Evolutionary conservation across 2,797 vertebrate genomes (phyloP), one percentile per base, ranked within the genome.

Genomic region (Eleutherodactylus coqui): DNA sequence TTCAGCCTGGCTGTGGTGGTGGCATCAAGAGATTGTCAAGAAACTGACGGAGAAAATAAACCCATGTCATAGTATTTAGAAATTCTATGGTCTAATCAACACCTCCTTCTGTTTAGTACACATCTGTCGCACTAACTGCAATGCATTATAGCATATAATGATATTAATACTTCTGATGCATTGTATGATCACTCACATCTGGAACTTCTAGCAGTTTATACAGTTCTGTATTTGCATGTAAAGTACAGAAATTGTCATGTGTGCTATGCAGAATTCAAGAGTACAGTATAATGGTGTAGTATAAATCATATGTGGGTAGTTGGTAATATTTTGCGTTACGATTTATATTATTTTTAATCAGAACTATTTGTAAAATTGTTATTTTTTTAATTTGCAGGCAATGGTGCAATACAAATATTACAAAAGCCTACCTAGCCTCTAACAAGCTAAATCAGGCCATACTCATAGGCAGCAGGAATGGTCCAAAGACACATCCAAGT

Each of bases 1-100:
- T 75, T 75, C 82, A 87, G 75, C 49, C 51, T 41, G 69, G 76
- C 47, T 79, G 34, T 84, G 51, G 67, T 62, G 55, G 55, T 47
- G 75, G 2, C 67, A 84, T 79, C 55, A 84, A 75, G 32, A 83
- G 43, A 84, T 67, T 87, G 76, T 87, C 82, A 84, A 67, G 45
- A 87, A 80, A 70, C 75, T 73, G 86, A 87, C 41, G 58, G 81
- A 58, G 58, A 67, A 87, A 87, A 84, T 84, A 73, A 87, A 84
- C 76, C 67, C 24, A 62, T 83, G 75, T 84, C 75, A 75, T 67
- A 79, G 19, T 53, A 69, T 73, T 84, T 80, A 53, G 34, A 62
- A 67, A 84, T 84, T 38, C 32, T 67, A 76, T 84, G 75, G 60
- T 64, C 45, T 51, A 64, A 76, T 38, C 34, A 62, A 76, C 38